Percentiles rank a stretch among this genome's conserved stretches.
phyloP scores from a whole-genome alignment of 2,888 invertebrate genomes.

The Silvanus unidentatus region DNA sequence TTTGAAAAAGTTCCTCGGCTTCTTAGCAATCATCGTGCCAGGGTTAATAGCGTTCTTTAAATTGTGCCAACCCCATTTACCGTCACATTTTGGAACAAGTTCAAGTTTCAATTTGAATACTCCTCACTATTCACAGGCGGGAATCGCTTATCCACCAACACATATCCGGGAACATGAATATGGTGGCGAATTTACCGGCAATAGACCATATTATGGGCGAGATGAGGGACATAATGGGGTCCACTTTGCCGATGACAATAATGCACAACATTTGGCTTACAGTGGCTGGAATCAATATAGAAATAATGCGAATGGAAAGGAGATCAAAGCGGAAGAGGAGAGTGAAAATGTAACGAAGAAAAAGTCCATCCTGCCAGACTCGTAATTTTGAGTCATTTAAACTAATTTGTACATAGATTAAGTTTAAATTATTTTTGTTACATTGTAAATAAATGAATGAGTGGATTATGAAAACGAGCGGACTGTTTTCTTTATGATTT shows the following conservation, averaged over 20 bases:
- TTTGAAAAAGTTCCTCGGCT: slow-evolving; percentile 76
- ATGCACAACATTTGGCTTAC: slow-evolving; percentile 66
- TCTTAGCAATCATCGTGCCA: slow-evolving; percentile 73
- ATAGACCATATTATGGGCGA: slow-evolving; percentile 32
- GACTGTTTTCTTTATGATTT: too few species aligned
- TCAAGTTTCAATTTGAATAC: slow-evolving; percentile 46
- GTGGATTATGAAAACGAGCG: too few species aligned
- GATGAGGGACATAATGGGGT: slow-evolving; percentile 40
- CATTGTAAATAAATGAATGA: too few species aligned
- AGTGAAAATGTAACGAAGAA: slow-evolving; percentile 30
- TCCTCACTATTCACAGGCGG: slow-evolving; percentile 68
- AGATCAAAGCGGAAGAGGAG: slow-evolving; percentile 41
- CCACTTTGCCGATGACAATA: slow-evolving; percentile 59
- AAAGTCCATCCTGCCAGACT: slow-evolving; percentile 46
- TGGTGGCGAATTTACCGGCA: slow-evolving; percentile 30
- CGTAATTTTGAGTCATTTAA: slow-evolving; percentile 28
- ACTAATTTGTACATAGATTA: too few species aligned
- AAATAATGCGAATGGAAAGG: slow-evolving; percentile 46
- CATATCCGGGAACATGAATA: slow-evolving; percentile 38
- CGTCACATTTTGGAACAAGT: slow-evolving; percentile 50
- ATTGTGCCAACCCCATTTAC: slow-evolving; percentile 69
- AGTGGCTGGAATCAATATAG: slow-evolving; percentile 65
- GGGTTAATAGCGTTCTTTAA: slow-evolving; percentile 81
- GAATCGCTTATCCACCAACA: slow-evolving; percentile 58
- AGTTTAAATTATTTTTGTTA: too few species aligned